Evolutionary conservation across 2,113 vertebrate genomes (phyloP), one percentile per base, ranked within the genome.

Genomic region (Tachysurus vachellii): DNA sequence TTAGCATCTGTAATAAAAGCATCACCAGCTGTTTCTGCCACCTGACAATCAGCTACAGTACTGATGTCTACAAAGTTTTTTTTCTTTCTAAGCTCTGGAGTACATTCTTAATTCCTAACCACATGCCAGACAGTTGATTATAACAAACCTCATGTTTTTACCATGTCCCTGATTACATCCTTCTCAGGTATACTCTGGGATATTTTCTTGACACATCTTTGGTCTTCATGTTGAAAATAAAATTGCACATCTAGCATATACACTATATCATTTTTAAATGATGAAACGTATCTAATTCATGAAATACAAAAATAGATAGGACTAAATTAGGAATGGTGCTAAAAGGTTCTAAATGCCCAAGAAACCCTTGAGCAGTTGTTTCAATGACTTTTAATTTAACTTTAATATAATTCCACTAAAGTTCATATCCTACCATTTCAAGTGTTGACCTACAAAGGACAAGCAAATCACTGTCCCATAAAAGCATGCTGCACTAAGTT

Each of bases 41-140:
- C 77, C 77, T 80, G 54, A 57, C 77, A 80, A 57, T 80, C 9
- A 80, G 28, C 16, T 36, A 21, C n/a, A n/a, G n/a, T n/a, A n/a
- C 76, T 79, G n/a, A 54, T n/a, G 47, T n/a, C 75, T 54, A 16
- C 7, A 12, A 75, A 75, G 44, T 47, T 47, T 5, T 75, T 19
- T 70, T 70, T 8, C 17, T 36, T 44, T 21, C 19, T 80, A 77
- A 80, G 53, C 54, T 80, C 54, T 36, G 28, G 16, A 57, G 53
- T 36, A 21, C 16, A 57, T 80, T 31, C 77, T 57, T 56, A n/a
- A 56, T 80, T 80, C 77, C 54, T 80, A 80, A 80, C 53, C 19
- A 36, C 54, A 59, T 36, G 28, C 77, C n/a, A 57, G 77, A 31
- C 50, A 77, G 75, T 28, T 77, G 11, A 53, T 77, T 77, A 50